phyloP scores from a whole-genome alignment of 2,888 invertebrate genomes.

The Drosophila siamana region DNA sequence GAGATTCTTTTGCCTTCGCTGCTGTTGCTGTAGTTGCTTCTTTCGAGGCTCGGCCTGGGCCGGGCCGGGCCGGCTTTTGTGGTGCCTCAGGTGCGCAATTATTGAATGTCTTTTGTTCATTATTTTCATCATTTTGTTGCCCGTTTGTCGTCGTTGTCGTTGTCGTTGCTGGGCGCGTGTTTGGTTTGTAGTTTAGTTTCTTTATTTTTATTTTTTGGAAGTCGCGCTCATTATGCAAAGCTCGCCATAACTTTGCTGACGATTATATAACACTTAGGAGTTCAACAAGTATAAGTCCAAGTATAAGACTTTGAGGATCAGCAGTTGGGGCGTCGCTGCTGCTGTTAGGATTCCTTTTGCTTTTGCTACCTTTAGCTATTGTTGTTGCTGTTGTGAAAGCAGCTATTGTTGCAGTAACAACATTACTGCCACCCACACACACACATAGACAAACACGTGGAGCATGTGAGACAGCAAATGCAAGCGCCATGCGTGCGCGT shows the following conservation, averaged over 20 bases:
- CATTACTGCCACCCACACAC: conserved; percentile 69
- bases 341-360: conserved; percentile 23
- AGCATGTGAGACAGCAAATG: conserved; percentile 75
- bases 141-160: conserved; percentile 11
- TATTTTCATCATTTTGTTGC: conserved; percentile 26
- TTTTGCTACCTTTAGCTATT: conserved; percentile 26
- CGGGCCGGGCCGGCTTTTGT: conserved; percentile 50
- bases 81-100: conserved; percentile 75
- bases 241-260: conserved; percentile 7
- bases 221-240: background rate
- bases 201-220: background rate
- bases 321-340: conserved; percentile 45
- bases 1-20: conserved; percentile 41
- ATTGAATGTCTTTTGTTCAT: conserved; percentile 62
- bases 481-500: conserved; percentile 78
- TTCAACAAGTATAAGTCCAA: background rate
- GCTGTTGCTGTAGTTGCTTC: conserved; percentile 30
- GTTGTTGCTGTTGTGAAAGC: conserved; percentile 56
- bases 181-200: background rate
- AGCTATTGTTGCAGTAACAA: conserved; percentile 78
- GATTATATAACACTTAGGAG: conserved; percentile 48
- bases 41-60: conserved; percentile 17
- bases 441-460: conserved; percentile 35
- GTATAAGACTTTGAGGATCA: conserved; percentile 72
- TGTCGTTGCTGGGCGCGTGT: conserved; percentile 31